Evolutionary conservation across 2,888 invertebrate genomes (phyloP), one percentile per base, ranked within the genome.

Genomic region (Plagodis pulveraria): DNA sequence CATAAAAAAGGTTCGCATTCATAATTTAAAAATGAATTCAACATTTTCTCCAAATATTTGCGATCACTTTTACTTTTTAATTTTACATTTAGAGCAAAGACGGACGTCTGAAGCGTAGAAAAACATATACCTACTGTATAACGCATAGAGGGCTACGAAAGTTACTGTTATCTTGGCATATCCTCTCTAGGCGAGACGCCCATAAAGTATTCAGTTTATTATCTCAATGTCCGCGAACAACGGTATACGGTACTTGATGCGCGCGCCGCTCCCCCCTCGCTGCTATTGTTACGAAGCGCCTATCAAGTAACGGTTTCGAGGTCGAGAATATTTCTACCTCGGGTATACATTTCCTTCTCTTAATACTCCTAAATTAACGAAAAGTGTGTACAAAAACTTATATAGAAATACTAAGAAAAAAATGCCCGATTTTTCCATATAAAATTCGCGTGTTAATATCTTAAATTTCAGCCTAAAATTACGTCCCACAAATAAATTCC

Each of bases 101-200:
- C 83, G 81, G 77, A 80, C 82, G 77, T 75, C 78, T 77, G 78
- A 83, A 79, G 80, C 77, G 59, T 83, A 86, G 83, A 83, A 69
- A 67, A 74, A 80, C 72, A 76, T 73, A 77, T 85, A 87, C 81
- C 81, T 88, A 87, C 82, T 78, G 77, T 83, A 84, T 81, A 85
- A 76, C 80, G 80, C 75, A 74, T 78, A 80, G 74, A 86, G 88
- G 85, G 85, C 88, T 89, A 91, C 91, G 89, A 92, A 93, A 93
- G 91, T 93, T 93, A 93, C 93, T 93, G 93, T 93, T 93, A 93
- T 93, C 93, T 93, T 91, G 91, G 91, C 91, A 93, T 93, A 93
- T 93, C 93, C 93, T 93, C 92, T 91, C 91, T 91, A 91, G 92
- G 90, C 90, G 84, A 86, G 81, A 83, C 86, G 87, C 76, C 83